Conservation (phyloP, 2,113 vertebrate species). For the Castor canadensis region DNA sequence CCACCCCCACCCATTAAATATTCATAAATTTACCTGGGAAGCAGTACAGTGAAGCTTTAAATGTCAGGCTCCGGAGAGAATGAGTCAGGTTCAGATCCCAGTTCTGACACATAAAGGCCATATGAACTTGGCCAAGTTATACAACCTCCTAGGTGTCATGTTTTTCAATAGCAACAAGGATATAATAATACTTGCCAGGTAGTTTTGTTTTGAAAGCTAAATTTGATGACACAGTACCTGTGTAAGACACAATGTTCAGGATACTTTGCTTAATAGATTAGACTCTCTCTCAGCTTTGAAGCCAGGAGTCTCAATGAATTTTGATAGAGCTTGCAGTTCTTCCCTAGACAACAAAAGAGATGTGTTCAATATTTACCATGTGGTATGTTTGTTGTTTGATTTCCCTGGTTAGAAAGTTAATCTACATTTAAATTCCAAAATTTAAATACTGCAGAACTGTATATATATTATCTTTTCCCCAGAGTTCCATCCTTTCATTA, state of each 20-base stretch:
- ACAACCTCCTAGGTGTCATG: background rate
- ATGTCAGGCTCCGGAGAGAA: background rate
- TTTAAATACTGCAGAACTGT: background rate
- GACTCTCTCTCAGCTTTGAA: background rate
- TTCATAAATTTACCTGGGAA: background rate
- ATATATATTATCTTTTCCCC: background rate
- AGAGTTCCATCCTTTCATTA: background rate
- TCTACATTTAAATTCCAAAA: background rate
- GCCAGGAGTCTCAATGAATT: background rate
- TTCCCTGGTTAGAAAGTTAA: background rate
- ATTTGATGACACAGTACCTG: background rate
- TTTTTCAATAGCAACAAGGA: background rate
- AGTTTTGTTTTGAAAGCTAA: background rate
- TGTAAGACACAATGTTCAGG: background rate
- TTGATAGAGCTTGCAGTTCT: accelerated
- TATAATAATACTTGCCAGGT: background rate
- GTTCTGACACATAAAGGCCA: background rate
- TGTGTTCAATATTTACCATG: background rate
- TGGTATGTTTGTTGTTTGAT: background rate
- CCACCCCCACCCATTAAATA: background rate
- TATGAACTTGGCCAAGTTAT: background rate
- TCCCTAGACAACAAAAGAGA: background rate
- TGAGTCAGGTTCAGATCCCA: background rate
- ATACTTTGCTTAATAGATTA: background rate
- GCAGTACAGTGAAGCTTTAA: background rate